Conservation (phyloP, 2,888 invertebrate genomes). For the Coleophora flavipennella region DNA sequence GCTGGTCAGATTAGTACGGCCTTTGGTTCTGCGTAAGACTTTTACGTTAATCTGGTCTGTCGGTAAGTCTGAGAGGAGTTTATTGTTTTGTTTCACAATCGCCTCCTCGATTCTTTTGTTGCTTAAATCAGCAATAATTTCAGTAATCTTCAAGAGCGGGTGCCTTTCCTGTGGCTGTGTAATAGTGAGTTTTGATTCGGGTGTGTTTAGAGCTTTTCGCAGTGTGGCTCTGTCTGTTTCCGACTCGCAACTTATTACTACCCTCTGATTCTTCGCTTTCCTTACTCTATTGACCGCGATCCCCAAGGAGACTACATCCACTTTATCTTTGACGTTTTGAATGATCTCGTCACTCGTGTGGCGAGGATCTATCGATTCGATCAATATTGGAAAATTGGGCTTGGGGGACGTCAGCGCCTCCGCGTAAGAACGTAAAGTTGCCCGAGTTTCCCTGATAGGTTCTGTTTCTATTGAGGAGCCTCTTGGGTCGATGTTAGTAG, state of each 20-base stretch:
- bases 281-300: slow-evolving; percentile 3
- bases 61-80: not conserved
- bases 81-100: not conserved
- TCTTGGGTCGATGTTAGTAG: too few species aligned
- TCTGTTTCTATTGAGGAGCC: too few species aligned
- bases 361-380: not conserved
- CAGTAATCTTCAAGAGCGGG: not conserved
- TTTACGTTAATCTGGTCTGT: not conserved
- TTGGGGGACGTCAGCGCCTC: not conserved
- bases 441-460: too few species aligned
- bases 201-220: not conserved
- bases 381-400: slow-evolving; percentile 1
- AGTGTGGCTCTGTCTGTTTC: not conserved
- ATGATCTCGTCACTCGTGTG: slow-evolving; percentile 3
- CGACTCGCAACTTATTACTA: slow-evolving; percentile 4
- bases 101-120: not conserved
- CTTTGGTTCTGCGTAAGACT: not conserved
- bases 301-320: slow-evolving; percentile 1
- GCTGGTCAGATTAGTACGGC: not conserved
- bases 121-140: not conserved
- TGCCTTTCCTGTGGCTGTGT: not conserved
- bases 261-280: slow-evolving; percentile 7
- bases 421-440: not conserved
- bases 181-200: not conserved
- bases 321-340: not conserved